These are phyloP conservation scores for Pinna nobilis DNA, from an alignment of 1,140 invertebrate species.

Conservation along the genomic window DNA sequence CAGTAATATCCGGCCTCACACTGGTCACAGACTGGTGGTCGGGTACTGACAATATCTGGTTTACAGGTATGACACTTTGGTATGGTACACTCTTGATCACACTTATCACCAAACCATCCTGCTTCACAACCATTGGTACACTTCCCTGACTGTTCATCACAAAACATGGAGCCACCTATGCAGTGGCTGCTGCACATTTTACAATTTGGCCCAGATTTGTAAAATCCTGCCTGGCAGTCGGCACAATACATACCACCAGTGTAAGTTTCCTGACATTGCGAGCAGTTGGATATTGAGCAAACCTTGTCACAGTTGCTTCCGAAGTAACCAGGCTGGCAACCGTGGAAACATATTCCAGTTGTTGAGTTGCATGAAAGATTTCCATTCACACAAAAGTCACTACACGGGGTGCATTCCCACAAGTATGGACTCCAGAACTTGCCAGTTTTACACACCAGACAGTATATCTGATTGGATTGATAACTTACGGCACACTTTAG, in stretches of 20 bases:
- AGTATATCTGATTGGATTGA: conserved; percentile 19
- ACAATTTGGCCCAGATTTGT: not conserved
- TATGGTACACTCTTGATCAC: conserved; percentile 11
- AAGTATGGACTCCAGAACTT: conserved; percentile 13
- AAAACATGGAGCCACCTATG: not conserved
- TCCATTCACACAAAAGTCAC: conserved; percentile 18
- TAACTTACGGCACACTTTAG: not conserved
- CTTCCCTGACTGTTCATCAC: conserved; percentile 10
- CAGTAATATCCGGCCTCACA: conserved; percentile 20
- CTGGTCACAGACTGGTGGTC: conserved; percentile 3
- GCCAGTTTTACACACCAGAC: conserved; percentile 7
- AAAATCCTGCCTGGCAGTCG: conserved; percentile 10
- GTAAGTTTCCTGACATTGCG: not conserved
- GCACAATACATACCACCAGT: not conserved
- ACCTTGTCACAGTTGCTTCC: conserved; percentile 20
- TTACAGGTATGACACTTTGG: conserved; percentile 5
- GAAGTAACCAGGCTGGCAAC: conserved; percentile 23
- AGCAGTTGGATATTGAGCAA: conserved; percentile 16
- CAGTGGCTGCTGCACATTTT: conserved; percentile 11
- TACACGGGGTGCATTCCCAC: conserved; percentile 23
- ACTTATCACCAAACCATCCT: conserved; percentile 26
- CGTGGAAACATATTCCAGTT: conserved; percentile 2
- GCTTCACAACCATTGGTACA: conserved; percentile 13
- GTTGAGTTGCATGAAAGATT: conserved; percentile 23
- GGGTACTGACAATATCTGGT: not conserved